Evolutionary conservation across 2,888 invertebrate genomes (phyloP).

Genomic region (Diarsia rubi): DNA sequence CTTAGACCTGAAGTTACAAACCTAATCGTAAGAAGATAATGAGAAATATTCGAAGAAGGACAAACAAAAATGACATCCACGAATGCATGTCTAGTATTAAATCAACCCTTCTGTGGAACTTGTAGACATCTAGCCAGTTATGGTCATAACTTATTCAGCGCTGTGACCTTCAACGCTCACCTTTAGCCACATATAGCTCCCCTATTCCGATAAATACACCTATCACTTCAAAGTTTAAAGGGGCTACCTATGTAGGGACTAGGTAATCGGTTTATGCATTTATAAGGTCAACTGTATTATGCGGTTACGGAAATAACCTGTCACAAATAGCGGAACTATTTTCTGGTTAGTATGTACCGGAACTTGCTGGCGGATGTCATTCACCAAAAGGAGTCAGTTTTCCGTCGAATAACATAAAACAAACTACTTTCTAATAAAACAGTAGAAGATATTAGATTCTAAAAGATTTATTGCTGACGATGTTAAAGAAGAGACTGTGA

Average conservation of each 20-base stretch:
- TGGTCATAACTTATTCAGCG: constrained; percentile 49
- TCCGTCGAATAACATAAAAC: neutral
- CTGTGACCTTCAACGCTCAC: constrained; percentile 51
- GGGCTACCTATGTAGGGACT: neutral
- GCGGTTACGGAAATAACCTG: constrained; percentile 16
- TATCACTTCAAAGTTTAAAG: constrained; percentile 10
- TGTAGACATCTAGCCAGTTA: constrained; percentile 26
- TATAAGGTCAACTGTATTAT: constrained; percentile 15
- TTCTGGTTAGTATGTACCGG: neutral
- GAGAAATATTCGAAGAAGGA: neutral
- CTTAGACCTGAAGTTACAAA: too few relatives aligned
- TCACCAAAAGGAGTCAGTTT: neutral
- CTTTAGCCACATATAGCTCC: constrained; percentile 34
- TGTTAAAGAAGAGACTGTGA: neutral
- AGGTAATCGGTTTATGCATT: constrained; percentile 21
- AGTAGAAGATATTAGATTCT: neutral
- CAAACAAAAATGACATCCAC: neutral
- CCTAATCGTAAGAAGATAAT: too few relatives aligned
- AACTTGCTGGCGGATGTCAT: neutral
- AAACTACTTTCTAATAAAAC: neutral
- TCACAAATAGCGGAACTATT: neutral
- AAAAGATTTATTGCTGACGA: neutral
- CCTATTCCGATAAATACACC: constrained; percentile 33
- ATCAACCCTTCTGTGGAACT: constrained; percentile 5
- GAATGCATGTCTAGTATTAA: neutral